Percentiles rank a stretch among this genome's conserved stretches.
These are phyloP conservation scores for Frankliniella intonsa DNA, from an alignment of 2,888 invertebrate genomes.

Conservation along the genomic window DNA sequence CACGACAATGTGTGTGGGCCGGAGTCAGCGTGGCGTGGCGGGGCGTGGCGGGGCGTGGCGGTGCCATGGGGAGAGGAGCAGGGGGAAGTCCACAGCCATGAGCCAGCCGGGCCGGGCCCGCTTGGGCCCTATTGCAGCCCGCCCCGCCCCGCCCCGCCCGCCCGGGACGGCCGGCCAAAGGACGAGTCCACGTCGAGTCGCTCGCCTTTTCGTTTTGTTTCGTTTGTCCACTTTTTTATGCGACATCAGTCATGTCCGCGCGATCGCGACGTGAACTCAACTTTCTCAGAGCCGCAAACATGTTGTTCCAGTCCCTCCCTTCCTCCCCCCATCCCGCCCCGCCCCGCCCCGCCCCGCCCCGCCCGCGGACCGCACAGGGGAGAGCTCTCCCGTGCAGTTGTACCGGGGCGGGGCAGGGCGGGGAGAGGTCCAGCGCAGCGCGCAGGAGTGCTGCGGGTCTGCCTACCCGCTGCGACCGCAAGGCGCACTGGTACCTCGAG, in stretches of 20 bases:
- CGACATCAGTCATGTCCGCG: slow-evolving; percentile 21
- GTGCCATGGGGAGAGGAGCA: too few relatives aligned
- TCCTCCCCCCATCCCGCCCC: not conserved
- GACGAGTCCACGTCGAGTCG: not conserved
- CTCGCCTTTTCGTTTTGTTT: not conserved
- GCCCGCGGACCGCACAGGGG: not conserved
- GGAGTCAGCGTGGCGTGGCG: too few relatives aligned
- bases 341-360: not conserved
- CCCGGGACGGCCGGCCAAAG: not conserved
- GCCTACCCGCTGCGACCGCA: too few relatives aligned
- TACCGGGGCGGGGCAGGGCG: not conserved
- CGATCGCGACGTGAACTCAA: not conserved
- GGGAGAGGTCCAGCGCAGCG: not conserved
- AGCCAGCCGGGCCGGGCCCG: not conserved
- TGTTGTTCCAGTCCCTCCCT: not conserved
- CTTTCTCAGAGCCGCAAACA: slow-evolving; percentile 20
- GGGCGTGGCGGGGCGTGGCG: too few relatives aligned
- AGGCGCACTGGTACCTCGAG: too few relatives aligned
- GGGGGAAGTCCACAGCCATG: too few relatives aligned
- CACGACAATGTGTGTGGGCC: too few relatives aligned
- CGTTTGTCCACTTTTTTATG: not conserved
- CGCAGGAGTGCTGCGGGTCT: too few relatives aligned
- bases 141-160: not conserved
- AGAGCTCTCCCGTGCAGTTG: not conserved
- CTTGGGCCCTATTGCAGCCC: too few relatives aligned